Base-by-base conservation (phyloP, 2,888 invertebrate species). In the Chrysina gloriosa region DNA sequence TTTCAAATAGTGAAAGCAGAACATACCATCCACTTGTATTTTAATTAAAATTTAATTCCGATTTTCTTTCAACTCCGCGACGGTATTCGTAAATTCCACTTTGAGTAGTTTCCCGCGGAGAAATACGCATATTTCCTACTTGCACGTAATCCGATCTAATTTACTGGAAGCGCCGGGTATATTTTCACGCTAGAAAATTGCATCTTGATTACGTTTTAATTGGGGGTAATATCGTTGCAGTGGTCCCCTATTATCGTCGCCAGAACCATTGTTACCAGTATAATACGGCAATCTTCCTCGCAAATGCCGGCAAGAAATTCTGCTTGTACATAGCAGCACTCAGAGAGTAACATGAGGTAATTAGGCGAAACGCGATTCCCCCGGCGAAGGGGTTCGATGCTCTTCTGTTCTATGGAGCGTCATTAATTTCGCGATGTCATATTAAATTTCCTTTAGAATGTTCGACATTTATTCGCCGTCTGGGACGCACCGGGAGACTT, bases 381-480 rank as follows among this genome's bases (percentile, higher is more conserved):
- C 68, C 68, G 65, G 70, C 69, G 72, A 74, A 72, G 74, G 29
- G 74, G 73, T 74, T 71, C 70, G 67, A 67, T 71, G 71, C 73
- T 70, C 68, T 70, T 69, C 69, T 71, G 67, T 69, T 70, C 67
- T 65, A 69, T 64, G 65, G 69, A 72, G 73, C 71, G 69, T 74
- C 75, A 76, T 76, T 76, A 76, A 76, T 76, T 76, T 76, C 71
- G 71, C 65, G 72, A 72, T 75, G 75, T 76, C 75, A 74, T 74
- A 76, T 75, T 73, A 74, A 74, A 76, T 74, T 76, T 73, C 71
- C 69, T 69, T 70, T 71, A 63, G 36, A 68, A 58, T 69, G 56
- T 63, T 66, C 69, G 65, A 66, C 63, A 66, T 69, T 69, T 65
- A 69, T 69, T 69, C 66, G 34, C 66, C 31, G 19, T 47, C 27